Base-by-base conservation (phyloP, 2,888 invertebrate species). In the Imbricaverruca yamaguchii region DNA sequence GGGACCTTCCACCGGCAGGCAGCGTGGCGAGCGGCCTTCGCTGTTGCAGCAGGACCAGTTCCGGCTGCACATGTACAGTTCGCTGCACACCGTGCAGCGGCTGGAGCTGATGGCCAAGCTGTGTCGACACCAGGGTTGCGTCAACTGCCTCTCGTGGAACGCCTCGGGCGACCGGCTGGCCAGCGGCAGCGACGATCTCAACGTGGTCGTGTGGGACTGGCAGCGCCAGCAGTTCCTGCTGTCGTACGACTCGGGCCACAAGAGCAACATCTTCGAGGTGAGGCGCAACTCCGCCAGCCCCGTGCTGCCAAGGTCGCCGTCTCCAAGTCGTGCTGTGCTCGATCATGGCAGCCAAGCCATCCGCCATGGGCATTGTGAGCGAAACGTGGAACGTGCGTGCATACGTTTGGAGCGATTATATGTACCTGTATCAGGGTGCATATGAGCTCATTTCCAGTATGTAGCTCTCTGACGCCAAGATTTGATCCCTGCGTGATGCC, bases 151-250 rank as follows among this genome's bases (percentile, higher is more conserved):
- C 15, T 80, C 81, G 39, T 84, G 82, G 77, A 83, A 82, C 80
- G 57, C 81, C 39, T 56, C 81, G 55, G 84, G 84, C 61, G 79
- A 81, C 12, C 74, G 82, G 53, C 80, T 84, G 53, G 95, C 93
- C 7, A 95, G 95, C 84, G 96, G 96, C 0, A 96, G 97, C 0
- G 97, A 98, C 88, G 97, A 98, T 89, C 91, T 92, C 80, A 90
- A 91, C 83, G 92, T 97, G 11, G 91, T 93, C 18, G 88, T 98
- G 15, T 97, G 97, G 97, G 93, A 97, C 86, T 97, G 97, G 97
- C 91, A 93, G 23, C 88, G 90, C 18, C 92, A 92, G 81, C 91
- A 90, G 83, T 89, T 91, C 2, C 87, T 91, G 63, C 89, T 93
- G 84, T 89, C 90, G 7, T 93, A 93, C 85, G 91, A 92, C 85